Evolutionary conservation across 2,797 vertebrate genomes (phyloP).

Genomic region (Acanthurus lineatus): DNA sequence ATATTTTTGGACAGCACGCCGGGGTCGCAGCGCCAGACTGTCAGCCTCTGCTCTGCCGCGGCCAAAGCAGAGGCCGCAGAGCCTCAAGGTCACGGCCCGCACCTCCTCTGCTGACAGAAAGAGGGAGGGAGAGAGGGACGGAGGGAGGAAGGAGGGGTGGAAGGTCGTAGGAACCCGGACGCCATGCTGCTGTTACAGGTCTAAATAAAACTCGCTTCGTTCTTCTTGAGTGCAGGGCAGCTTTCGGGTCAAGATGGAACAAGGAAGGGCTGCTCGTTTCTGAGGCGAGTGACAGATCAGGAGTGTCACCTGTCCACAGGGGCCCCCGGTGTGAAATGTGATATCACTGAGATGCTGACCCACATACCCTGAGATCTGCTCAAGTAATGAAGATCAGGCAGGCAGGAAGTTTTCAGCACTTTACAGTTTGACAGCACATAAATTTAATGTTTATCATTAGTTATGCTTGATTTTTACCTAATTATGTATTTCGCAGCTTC

Average conservation of each 20-base stretch:
- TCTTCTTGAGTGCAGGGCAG: slow-evolving; percentile 32
- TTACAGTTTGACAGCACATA: slow-evolving; percentile 21
- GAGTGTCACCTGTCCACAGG: slow-evolving; percentile 70
- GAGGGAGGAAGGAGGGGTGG: slow-evolving; percentile 29
- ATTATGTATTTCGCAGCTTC: slow-evolving; percentile 22
- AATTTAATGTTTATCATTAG: slow-evolving; percentile 48
- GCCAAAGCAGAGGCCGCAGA: slow-evolving; percentile 63
- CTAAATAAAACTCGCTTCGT: slow-evolving; percentile 73
- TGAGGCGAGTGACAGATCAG: slow-evolving; percentile 74
- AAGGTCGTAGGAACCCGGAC: slow-evolving; percentile 60
- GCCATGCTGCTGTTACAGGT: slow-evolving; percentile 48
- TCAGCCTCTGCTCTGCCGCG: slow-evolving; percentile 61
- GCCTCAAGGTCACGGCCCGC: slow-evolving; percentile 77
- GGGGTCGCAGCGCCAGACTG: slow-evolving; percentile 66
- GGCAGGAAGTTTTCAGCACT: slow-evolving; percentile 55
- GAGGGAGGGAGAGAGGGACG: slow-evolving; percentile 34
- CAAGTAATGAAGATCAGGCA: slow-evolving; percentile 44
- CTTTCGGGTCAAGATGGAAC: slow-evolving; percentile 72
- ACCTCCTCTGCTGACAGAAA: slow-evolving; percentile 76
- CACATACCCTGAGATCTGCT: slow-evolving; percentile 33
- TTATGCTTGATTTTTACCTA: slow-evolving; percentile 26
- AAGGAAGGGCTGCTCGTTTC: slow-evolving; percentile 67
- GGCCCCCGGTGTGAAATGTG: slow-evolving; percentile 60
- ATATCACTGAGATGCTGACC: slow-evolving; percentile 51
- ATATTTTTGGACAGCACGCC: slow-evolving; percentile 79